These are phyloP conservation scores for Mesodorylaimus sp. DNA, from an alignment of 2,888 invertebrate species.

Conservation along the genomic window DNA sequence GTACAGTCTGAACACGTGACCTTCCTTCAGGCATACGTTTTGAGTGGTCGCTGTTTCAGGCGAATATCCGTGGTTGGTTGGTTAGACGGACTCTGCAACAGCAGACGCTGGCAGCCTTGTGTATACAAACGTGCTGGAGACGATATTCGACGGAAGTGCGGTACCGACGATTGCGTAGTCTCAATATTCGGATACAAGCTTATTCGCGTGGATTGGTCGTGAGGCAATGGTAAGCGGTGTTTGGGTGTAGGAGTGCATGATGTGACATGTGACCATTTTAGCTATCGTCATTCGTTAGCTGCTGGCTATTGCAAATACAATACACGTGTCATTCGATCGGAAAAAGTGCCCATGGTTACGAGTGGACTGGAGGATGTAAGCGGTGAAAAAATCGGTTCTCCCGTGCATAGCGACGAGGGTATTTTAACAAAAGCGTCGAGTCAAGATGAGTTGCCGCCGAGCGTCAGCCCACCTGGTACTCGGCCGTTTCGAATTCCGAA, in stretches of 20 bases:
- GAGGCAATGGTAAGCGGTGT: conserved; percentile 37
- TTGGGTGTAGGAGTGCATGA: no score
- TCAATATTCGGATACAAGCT: conserved; percentile 45
- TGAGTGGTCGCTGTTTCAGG: conserved; percentile 36
- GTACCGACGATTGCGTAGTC: conserved; percentile 44
- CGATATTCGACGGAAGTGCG: conserved; percentile 48
- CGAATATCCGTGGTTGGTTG: conserved; percentile 47
- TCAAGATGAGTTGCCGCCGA: conserved; percentile 32
- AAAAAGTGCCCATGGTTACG: no score
- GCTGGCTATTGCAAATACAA: no score
- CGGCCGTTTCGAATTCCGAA: no score
- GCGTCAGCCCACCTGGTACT: neutral
- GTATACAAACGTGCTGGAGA: conserved; percentile 61
- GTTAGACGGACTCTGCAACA: conserved; percentile 39
- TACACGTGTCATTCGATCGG: no score
- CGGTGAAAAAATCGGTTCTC: neutral
- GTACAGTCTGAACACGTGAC: no score
- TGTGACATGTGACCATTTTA: no score
- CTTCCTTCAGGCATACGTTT: no score
- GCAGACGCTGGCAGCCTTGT: conserved; percentile 36
- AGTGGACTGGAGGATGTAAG: no score
- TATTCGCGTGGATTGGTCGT: conserved; percentile 49
- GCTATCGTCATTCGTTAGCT: neutral
- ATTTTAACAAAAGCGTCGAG: conserved; percentile 41
- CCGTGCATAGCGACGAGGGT: conserved; percentile 30